Base-by-base conservation (phyloP, 1,140 invertebrate species). In the Bombus difficillimus region DNA sequence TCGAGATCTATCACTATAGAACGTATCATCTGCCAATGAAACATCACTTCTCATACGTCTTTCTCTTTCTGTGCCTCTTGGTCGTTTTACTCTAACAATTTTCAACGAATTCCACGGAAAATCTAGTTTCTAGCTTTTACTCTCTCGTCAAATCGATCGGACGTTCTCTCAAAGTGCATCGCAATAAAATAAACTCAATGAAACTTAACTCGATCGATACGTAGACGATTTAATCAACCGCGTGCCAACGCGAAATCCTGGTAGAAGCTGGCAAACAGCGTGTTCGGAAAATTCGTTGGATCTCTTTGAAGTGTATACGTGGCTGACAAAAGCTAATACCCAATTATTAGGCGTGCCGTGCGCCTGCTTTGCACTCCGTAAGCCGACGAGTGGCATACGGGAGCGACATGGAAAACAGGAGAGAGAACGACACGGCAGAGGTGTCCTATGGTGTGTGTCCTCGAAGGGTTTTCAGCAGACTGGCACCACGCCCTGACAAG, bases 311-410 rank as follows among this genome's bases (percentile, higher is more conserved):
- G 86, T 85, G 76, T 86, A 37, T 9, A 22, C 13, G 25, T n/a
- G 86, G 90, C 88, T 73, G 93, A 93, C 93, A 92, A 94, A 85
- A 93, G 93, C 91, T 94, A 94, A 94, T 94, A 92, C 91, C 83
- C 84, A 89, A 85, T 94, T 94, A 94, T 94, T 94, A 94, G 91
- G 84, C 86, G 88, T 86, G 83, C 81, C 87, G 59, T 41, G 37
- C 86, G 89, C 93, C 80, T 90, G 90, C 92, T 94, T 93, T 92
- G 88, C 92, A 90, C 93, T 92, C 91, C 83, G 89, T 91, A 86
- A 92, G 89, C 90, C 88, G 88, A 72, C 47, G 83, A 92, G 87
- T 86, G 69, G 53, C 10, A 28, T 22, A 39, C 5, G 10, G 28
- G 2, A n/a, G 34, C 18, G 83, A n/a, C 75, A 66, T 37, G 2